These are phyloP conservation scores for Phania funesta DNA, from an alignment of 2,888 invertebrate genomes.

Conservation along the genomic window DNA sequence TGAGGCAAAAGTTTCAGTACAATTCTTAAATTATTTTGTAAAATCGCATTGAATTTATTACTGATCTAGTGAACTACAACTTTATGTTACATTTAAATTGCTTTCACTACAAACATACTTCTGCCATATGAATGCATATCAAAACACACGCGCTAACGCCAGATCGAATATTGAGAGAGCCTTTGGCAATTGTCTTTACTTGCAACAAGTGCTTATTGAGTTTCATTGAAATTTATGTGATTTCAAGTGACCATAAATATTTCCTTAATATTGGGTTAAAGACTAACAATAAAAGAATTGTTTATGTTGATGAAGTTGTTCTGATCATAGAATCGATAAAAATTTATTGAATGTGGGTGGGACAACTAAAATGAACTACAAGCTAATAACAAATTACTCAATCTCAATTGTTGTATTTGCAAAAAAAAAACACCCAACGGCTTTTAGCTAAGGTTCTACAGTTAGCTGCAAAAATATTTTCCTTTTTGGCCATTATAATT, in stretches of 20 bases:
- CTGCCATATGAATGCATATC: not conserved
- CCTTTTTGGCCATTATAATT: no score
- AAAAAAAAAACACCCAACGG: no score
- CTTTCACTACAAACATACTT: not conserved
- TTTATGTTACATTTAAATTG: not conserved
- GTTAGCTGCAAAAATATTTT: no score
- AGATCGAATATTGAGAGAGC: not conserved
- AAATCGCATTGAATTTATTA: slow-evolving; percentile 35
- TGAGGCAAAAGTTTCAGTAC: no score
- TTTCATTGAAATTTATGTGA: slow-evolving; percentile 39
- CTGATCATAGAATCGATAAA: no score
- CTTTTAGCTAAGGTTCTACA: no score
- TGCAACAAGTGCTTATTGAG: not conserved
- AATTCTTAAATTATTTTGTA: not conserved
- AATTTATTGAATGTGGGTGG: no score
- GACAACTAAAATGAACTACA: no score
- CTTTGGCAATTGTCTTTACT: not conserved
- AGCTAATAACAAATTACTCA: no score
- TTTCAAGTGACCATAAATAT: slow-evolving; percentile 4
- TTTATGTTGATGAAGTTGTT: not conserved
- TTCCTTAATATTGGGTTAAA: slow-evolving; percentile 20
- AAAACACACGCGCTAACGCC: not conserved
- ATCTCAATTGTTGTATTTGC: no score
- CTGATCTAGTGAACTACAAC: slow-evolving; percentile 29
- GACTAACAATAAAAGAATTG: not conserved